Conservation (phyloP, 1,140 invertebrate genomes). For the Cotesia typhae region DNA sequence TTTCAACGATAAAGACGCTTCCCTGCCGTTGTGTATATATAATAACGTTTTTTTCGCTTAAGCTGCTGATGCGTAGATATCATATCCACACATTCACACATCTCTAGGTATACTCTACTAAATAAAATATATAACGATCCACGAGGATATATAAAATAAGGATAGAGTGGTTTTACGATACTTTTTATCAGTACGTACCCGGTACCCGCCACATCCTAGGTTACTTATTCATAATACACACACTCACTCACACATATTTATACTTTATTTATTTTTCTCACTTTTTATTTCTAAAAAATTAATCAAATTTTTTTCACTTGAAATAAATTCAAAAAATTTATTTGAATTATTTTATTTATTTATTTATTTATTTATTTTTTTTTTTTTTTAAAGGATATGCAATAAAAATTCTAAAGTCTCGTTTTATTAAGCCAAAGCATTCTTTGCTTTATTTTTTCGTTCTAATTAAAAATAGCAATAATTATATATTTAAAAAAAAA, state of each 20-base stretch:
- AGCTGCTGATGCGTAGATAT: constrained; percentile 5
- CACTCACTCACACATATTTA: constrained; percentile 53
- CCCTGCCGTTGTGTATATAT: constrained; percentile 4
- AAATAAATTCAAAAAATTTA: too few species aligned
- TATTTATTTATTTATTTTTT: too few species aligned
- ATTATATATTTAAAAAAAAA: background rate
- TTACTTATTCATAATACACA: constrained; percentile 25
- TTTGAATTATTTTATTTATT: too few species aligned
- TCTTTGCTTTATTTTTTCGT: too few species aligned
- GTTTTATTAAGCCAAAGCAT: too few species aligned
- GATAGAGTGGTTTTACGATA: constrained; percentile 41
- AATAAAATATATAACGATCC: background rate
- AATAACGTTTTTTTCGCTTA: background rate
- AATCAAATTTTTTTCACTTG: too few species aligned
- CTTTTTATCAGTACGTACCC: constrained; percentile 53
- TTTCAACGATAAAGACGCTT: constrained; percentile 29
- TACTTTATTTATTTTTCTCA: constrained; percentile 62
- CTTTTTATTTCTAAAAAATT: too few species aligned
- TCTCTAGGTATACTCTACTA: background rate
- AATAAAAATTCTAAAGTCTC: too few species aligned
- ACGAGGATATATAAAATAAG: constrained; percentile 12
- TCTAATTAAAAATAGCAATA: too few species aligned
- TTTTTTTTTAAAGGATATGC: too few species aligned
- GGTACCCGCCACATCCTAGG: too few species aligned
- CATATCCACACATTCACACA: background rate